Percentiles rank a stretch among this genome's conserved stretches.
Conservation (phyloP, 1,140 invertebrate genomes). For the Lordiphosa mommai region DNA sequence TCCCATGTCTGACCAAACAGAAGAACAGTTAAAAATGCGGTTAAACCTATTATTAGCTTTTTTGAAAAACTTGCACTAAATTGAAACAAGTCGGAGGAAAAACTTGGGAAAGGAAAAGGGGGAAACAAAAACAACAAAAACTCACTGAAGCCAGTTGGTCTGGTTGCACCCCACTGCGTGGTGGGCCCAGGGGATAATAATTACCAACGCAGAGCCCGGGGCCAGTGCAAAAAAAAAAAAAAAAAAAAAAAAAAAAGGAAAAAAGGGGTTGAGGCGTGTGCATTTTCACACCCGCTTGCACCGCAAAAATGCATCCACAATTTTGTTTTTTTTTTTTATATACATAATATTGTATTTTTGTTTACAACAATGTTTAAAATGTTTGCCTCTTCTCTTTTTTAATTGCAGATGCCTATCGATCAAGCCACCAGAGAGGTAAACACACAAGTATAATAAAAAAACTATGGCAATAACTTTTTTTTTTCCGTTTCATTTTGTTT, state of each 20-base stretch:
- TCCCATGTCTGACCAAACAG: conserved; percentile 36
- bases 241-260: neutral
- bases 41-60: conserved; percentile 74
- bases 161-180: conserved; percentile 37
- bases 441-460: conserved; percentile 73
- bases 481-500: conserved; percentile 20
- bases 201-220: neutral
- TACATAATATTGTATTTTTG: conserved; percentile 21
- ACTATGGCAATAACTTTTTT: conserved; percentile 67
- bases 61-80: conserved; percentile 59
- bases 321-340: conserved; percentile 4
- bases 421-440: conserved; percentile 85
- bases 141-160: conserved; percentile 58
- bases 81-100: conserved; percentile 57
- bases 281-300: conserved; percentile 72
- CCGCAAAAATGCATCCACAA: conserved; percentile 30
- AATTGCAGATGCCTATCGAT: conserved; percentile 86
- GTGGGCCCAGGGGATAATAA: conserved; percentile 50
- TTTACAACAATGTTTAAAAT: conserved; percentile 60
- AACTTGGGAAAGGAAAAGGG: conserved; percentile 2
- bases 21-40: conserved; percentile 73
- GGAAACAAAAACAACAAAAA: conserved; percentile 22
- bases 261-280: conserved; percentile 47
- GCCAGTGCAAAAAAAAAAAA: neutral
- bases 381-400: conserved; percentile 79